A percentile compares a stretch with the other conserved stretches of the same genome.
Evolutionary conservation across 2,888 invertebrate species (phyloP).

Genomic region (Nymphalis c-album): DNA sequence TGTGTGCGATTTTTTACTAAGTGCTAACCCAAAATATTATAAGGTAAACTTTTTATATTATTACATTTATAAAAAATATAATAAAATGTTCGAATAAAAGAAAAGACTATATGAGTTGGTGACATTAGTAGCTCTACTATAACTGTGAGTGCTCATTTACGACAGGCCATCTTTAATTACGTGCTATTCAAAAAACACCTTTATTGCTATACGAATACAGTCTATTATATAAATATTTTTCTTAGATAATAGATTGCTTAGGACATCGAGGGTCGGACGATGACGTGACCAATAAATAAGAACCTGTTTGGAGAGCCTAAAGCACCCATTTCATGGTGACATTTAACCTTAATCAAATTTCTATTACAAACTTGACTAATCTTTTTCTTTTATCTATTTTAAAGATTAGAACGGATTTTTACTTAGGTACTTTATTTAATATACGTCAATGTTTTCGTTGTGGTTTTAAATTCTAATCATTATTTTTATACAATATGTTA

Average conservation of each 20-base stretch:
- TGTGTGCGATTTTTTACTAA: too few species aligned
- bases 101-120: conserved; percentile 63
- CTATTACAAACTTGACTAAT: conserved; percentile 2
- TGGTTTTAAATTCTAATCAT: too few species aligned
- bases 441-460: too few species aligned
- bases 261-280: conserved; percentile 62
- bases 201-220: conserved; percentile 44
- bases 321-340: conserved; percentile 24
- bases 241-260: conserved; percentile 51
- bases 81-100: conserved; percentile 39
- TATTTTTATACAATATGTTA: too few species aligned
- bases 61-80: conserved; percentile 1
- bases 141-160: conserved; percentile 72
- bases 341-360: conserved; percentile 32
- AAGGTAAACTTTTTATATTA: too few species aligned
- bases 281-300: conserved; percentile 59
- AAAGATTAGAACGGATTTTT: not conserved
- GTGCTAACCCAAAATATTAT: too few species aligned
- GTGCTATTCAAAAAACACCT: conserved; percentile 40
- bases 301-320: conserved; percentile 51
- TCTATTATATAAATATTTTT: conserved; percentile 41
- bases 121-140: conserved; percentile 62
- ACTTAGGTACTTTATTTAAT: not conserved
- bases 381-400: not conserved
- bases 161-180: conserved; percentile 38